A percentile compares a stretch with the other conserved stretches of the same genome.
Evolutionary conservation across 2,888 invertebrate genomes (phyloP).

Genomic region (Chrysopilus asiliformis): DNA sequence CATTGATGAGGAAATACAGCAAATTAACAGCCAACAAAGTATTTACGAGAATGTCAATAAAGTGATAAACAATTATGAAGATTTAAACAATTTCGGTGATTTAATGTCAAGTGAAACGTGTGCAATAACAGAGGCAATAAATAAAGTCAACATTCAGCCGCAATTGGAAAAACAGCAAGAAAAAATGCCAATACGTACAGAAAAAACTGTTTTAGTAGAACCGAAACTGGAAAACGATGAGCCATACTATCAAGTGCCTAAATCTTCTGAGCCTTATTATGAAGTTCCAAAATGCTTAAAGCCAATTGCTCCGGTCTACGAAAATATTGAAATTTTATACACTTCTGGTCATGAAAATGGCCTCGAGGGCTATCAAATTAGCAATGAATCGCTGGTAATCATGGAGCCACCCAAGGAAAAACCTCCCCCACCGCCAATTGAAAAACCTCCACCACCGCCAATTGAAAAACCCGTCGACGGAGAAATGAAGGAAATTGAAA

Average conservation of each 20-base stretch:
- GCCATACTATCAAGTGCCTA: conserved; percentile 35
- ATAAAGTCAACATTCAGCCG: not conserved
- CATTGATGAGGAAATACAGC: not conserved
- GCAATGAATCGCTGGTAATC: conserved; percentile 17
- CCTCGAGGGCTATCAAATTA: conserved; percentile 23
- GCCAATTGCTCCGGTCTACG: conserved; percentile 45
- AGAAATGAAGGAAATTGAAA: conserved; percentile 36
- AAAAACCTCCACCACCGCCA: conserved; percentile 61
- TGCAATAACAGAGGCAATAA: not conserved
- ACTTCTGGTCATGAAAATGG: conserved; percentile 22
- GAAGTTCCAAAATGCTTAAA: conserved; percentile 35
- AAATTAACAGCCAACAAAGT: not conserved
- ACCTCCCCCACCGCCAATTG: conserved; percentile 67
- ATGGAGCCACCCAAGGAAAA: conserved; percentile 73
- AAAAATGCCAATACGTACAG: not conserved
- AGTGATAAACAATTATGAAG: conserved; percentile 37
- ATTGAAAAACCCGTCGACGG: conserved; percentile 40
- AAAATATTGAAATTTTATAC: conserved; percentile 47
- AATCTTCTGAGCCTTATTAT: conserved; percentile 32
- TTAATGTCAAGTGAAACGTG: not conserved
- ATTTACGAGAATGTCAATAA: conserved; percentile 38
- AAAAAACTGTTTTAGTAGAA: not conserved
- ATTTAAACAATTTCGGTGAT: conserved; percentile 21
- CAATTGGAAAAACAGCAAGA: not conserved
- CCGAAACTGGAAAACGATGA: conserved; percentile 18